Evolutionary conservation across 1,140 invertebrate genomes (phyloP), one percentile per base, ranked within the genome.

Genomic region (Parapsyche elsis): DNA sequence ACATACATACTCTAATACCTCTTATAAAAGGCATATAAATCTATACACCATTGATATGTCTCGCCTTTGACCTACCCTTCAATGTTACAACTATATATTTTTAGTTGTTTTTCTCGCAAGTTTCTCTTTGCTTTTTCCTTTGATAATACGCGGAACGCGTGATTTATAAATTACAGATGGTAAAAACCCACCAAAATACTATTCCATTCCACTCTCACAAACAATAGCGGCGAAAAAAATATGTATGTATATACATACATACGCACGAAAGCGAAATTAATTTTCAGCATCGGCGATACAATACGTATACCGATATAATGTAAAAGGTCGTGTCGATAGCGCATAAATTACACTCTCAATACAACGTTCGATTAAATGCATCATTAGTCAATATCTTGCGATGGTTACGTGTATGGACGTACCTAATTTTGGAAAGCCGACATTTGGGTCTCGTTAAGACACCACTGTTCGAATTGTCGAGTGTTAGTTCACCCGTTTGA

Each of bases 121-220:
- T 67, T 67, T 19, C 64, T 24, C 64, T 67, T 26, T 19, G 9
- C 4, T 26, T 67, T 67, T 67, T 67, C 64, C 64, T 67, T 14
- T 9, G 21, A 67, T 67, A 38, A 38, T 38, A 38, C 30, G 19
- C 59, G 59, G 21, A 67, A 67, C 14, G 64, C 64, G 64, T 67
- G 64, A 67, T 21, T 23, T 26, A 67, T 67, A 67, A 67, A 67
- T 67, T 67, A 67, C 64, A 23, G 4, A 53, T 14, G 49, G 12
- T 53, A 16, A 53, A 53, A 53, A 53, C 49, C 16, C 16, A 10
- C 4, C 10, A 53, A 53, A 53, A 53, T 53, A 53, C 16, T 10
- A 53, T 53, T n/a, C 49, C 10, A 53, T 53, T 12, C 49, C 49
- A 12, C 45, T n/a, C n/a, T n/a, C 30, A 38, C 30, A 38, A 38